Conservation (phyloP, 2,797 vertebrate species). For the Sebastes nivosus region DNA sequence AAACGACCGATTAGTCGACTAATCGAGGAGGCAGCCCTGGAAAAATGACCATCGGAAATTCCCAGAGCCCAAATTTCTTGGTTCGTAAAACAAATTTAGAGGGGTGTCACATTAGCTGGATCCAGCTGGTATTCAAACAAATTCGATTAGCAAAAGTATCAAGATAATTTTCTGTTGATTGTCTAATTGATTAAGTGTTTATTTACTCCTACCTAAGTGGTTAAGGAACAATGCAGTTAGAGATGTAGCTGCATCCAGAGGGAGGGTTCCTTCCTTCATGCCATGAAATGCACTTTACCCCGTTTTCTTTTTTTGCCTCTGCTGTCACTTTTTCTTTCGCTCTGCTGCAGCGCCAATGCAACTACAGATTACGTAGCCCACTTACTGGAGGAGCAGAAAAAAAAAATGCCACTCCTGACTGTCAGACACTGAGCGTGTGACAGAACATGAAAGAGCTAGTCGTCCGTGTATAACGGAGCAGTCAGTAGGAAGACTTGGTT, state of each 20-base stretch:
- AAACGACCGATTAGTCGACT: no score
- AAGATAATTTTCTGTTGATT: neutral
- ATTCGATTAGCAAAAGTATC: neutral
- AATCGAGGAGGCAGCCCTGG: neutral
- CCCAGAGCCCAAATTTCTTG: neutral
- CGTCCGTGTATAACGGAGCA: constrained; percentile 20
- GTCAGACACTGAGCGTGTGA: constrained; percentile 31
- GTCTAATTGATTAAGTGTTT: neutral
- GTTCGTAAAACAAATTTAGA: no score
- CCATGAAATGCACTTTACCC: constrained; percentile 51
- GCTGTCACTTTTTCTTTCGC: constrained; percentile 60
- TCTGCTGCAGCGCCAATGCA: constrained; percentile 53
- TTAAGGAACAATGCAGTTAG: neutral
- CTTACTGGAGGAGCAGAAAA: constrained; percentile 51
- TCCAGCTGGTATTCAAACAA: no score
- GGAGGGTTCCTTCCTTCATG: neutral
- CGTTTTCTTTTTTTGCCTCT: constrained; percentile 39
- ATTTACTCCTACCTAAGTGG: neutral
- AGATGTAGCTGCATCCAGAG: constrained; percentile 6
- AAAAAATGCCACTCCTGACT: constrained; percentile 19
- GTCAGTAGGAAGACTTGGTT: constrained; percentile 24
- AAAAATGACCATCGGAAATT: neutral
- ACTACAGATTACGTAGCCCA: constrained; percentile 55
- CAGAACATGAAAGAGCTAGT: constrained; percentile 27
- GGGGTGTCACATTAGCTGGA: neutral